Evolutionary conservation across 1,140 invertebrate species (phyloP), one percentile per base, ranked within the genome.

Genomic region (Drosophila busckii): DNA sequence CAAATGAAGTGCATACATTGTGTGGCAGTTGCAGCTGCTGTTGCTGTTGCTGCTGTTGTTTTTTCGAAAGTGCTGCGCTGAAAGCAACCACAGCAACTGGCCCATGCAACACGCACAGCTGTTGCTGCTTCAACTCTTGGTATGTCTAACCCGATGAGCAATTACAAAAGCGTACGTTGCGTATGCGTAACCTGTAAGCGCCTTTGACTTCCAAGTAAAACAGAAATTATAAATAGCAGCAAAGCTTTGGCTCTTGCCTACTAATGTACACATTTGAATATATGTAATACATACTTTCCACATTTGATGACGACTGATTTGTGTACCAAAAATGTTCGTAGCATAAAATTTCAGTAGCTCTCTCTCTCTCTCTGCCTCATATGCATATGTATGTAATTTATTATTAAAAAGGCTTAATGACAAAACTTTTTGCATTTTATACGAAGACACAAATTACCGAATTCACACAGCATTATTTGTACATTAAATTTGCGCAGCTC

Each of bases 371-470:
- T 54, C 66, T 41, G 50, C 48, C 59, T 60, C 42, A 45, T 48
- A 26, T 17, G 23, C 34, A 9, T 35, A 45, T 38, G 17, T 48
- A 66, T 67, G 63, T 67, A 76, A 80, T 78, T 71, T 62, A 78
- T 78, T 78, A 78, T 78, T 78, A 67, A 78, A 78, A 78, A 58
- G 73, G 73, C 71, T 80, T 78, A 78, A 78, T 78, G 73, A 78
- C 71, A 78, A 78, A 78, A 78, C 56, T 78, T 78, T 78, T 60
- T 48, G 53, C 73, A 68, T 80, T 78, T 67, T 55, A 71, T 56
- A 48, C 41, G 32, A 62, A 65, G 46, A 63, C 44, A 70, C 52
- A 44, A 75, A 63, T 63, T 63, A 38, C 29, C 12, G 29, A 52
- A 68, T 64, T 29, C 58, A 20, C 31, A 40, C 16, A 54, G 32